Conservation (phyloP, 2,888 invertebrate genomes). For the Pterostichus niger region DNA sequence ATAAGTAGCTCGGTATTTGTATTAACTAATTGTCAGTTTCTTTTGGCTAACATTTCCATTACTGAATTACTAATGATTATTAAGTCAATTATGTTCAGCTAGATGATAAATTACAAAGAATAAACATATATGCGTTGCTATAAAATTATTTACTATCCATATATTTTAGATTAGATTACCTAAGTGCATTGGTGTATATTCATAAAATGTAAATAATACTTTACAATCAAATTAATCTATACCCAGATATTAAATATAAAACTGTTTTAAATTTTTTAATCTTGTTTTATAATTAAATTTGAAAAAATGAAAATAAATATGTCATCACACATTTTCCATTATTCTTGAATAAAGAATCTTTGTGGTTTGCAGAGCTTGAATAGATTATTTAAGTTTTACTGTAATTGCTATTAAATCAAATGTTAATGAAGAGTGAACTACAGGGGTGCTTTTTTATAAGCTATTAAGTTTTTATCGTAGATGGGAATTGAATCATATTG, state of each 20-base stretch:
- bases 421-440: no score
- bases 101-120: not conserved
- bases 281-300: no score
- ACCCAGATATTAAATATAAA: not conserved
- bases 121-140: not conserved
- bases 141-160: conserved; percentile 40
- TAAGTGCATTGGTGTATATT: conserved; percentile 2
- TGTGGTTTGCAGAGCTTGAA: no score
- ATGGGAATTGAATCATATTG: no score
- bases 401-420: no score
- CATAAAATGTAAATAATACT: not conserved
- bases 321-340: no score
- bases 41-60: not conserved
- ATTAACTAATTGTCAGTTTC: conserved; percentile 11
- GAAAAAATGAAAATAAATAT: no score
- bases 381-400: no score
- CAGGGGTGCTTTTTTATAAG: no score
- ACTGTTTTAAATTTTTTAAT: no score
- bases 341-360: no score
- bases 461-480: no score
- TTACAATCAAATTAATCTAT: not conserved
- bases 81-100: not conserved
- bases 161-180: conserved; percentile 16
- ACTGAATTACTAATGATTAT: conserved; percentile 10
- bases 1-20: conserved; percentile 3